Evolutionary conservation across 1,140 invertebrate species (phyloP).

Genomic region (Berghia stephanieae): DNA sequence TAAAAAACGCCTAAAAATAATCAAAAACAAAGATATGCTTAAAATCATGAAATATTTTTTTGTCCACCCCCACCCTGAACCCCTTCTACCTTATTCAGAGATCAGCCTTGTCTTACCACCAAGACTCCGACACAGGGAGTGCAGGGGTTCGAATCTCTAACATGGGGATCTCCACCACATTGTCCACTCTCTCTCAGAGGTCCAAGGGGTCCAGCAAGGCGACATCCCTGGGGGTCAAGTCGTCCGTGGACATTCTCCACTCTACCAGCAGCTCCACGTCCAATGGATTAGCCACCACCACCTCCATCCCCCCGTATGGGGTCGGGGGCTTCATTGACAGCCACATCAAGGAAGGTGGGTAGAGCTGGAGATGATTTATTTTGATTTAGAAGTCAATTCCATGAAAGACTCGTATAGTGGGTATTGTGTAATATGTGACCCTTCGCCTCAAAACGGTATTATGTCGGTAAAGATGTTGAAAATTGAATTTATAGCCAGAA

Average conservation of each 20-base stretch:
- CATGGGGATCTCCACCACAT: constrained; percentile 94
- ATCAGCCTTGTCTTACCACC: constrained; percentile 82
- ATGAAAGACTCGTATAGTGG: background rate
- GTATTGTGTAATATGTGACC: too few species aligned
- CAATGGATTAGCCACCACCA: constrained; percentile 52
- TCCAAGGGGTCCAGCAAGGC: constrained; percentile 82
- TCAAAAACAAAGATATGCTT: too few species aligned
- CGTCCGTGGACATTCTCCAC: constrained; percentile 14
- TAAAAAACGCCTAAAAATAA: too few species aligned
- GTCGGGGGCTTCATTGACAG: background rate
- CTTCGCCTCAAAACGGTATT: too few species aligned
- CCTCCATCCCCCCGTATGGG: constrained; percentile 36
- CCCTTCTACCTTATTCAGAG: constrained; percentile 54
- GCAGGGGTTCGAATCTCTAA: constrained; percentile 76
- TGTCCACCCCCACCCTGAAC: background rate
- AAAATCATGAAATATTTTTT: background rate
- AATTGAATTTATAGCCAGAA: too few species aligned
- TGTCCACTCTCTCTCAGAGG: constrained; percentile 92
- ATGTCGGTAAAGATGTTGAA: too few species aligned
- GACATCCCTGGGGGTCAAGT: too few species aligned
- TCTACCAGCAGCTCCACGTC: constrained; percentile 62
- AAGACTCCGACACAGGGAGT: constrained; percentile 69
- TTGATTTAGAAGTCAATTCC: background rate
- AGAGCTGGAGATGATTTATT: background rate
- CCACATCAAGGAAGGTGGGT: background rate